Conservation (phyloP, 2,797 vertebrate genomes). For the Channallabes apus region DNA sequence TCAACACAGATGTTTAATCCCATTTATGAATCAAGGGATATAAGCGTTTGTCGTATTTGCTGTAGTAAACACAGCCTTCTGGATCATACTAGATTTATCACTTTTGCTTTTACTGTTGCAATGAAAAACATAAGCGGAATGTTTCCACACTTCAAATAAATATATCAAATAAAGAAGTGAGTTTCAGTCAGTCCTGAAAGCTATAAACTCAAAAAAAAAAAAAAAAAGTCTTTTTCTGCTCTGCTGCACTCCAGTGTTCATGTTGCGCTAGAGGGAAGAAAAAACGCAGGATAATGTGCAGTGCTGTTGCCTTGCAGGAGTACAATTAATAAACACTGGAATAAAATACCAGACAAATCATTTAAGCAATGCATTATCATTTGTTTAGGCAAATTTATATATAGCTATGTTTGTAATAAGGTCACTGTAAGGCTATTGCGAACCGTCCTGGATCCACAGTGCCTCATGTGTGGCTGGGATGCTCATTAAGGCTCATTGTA, state of each 20-base stretch:
- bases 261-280: background rate
- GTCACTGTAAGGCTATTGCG: constrained; percentile 9
- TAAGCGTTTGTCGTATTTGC: background rate
- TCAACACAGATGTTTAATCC: background rate
- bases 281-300: background rate
- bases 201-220: background rate
- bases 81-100: constrained; percentile 10
- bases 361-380: background rate
- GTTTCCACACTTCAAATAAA: constrained; percentile 9
- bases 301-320: background rate
- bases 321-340: background rate
- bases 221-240: background rate
- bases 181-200: background rate
- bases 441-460: constrained; percentile 12
- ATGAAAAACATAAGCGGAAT: background rate
- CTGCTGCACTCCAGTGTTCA: background rate
- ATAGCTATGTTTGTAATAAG: constrained; percentile 28
- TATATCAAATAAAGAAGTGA: constrained; percentile 17
- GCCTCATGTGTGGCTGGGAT: constrained; percentile 18
- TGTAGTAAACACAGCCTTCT: background rate
- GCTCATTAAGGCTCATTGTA: constrained; percentile 10
- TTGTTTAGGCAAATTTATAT: constrained; percentile 22
- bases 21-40: background rate
- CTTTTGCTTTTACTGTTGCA: background rate
- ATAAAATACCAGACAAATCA: constrained; percentile 1